Conservation (phyloP, 2,888 invertebrate genomes). For the Scrobipalpa atriplicella region DNA sequence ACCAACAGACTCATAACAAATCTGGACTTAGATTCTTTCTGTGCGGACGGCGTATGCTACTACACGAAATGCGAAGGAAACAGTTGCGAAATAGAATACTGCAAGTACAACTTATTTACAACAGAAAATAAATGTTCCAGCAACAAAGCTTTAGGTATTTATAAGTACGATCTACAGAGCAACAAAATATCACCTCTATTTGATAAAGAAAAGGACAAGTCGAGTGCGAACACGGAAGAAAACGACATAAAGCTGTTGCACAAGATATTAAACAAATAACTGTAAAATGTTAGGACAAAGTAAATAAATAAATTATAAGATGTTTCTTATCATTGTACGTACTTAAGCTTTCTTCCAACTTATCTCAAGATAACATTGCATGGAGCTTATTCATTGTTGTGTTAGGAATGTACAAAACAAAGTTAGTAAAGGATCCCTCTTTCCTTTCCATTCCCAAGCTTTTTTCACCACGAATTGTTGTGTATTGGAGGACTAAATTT, state of each 20-base stretch:
- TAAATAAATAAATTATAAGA: neutral
- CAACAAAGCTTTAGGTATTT: slow-evolving; percentile 37
- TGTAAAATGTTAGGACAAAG: slow-evolving; percentile 3
- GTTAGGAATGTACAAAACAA: neutral
- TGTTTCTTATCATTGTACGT: slow-evolving; percentile 37
- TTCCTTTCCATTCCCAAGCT: too few relatives aligned
- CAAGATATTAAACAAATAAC: slow-evolving; percentile 45
- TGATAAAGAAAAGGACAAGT: slow-evolving; percentile 29
- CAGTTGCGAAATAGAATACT: slow-evolving; percentile 49
- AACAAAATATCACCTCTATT: slow-evolving; percentile 36
- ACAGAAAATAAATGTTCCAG: slow-evolving; percentile 49
- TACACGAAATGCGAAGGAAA: slow-evolving; percentile 50
- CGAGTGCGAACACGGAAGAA: slow-evolving; percentile 43
- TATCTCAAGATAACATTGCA: slow-evolving; percentile 18
- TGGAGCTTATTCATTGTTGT: slow-evolving; percentile 2
- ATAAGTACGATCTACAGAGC: slow-evolving; percentile 35
- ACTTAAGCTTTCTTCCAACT: slow-evolving; percentile 36
- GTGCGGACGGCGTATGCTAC: slow-evolving; percentile 57
- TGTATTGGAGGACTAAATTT: too few relatives aligned
- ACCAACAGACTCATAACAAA: slow-evolving; percentile 53
- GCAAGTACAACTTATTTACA: slow-evolving; percentile 55
- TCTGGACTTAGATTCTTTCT: slow-evolving; percentile 52
- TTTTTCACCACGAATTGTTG: too few relatives aligned
- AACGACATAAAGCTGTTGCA: slow-evolving; percentile 49
- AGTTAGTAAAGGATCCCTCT: too few relatives aligned